Conservation (phyloP, 2,113 vertebrate genomes). For the Onychostoma macrolepis region DNA sequence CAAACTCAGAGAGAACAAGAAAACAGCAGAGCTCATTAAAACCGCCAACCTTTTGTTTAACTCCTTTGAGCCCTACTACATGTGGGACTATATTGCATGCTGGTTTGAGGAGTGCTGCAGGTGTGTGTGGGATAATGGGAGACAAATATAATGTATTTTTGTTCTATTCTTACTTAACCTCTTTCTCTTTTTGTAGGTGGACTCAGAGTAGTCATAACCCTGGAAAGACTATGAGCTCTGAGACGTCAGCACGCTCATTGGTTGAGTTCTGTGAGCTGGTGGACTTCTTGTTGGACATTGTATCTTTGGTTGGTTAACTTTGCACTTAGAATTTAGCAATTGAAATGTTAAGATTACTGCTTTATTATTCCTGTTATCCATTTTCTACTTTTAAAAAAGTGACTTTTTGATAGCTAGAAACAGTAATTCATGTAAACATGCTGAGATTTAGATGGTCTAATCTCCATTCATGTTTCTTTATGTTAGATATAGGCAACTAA, state of each 20-base stretch:
- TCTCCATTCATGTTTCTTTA: not conserved
- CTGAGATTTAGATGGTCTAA: not conserved
- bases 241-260: slow-evolving; percentile 83
- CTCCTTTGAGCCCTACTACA: slow-evolving; percentile 98
- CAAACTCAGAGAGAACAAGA: slow-evolving; percentile 97
- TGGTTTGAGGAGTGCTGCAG: slow-evolving; percentile 99
- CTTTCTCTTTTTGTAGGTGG: slow-evolving; percentile 76
- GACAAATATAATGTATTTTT: not conserved
- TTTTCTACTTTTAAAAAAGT: not conserved
- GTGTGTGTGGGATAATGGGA: slow-evolving; percentile 68
- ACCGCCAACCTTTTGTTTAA: slow-evolving; percentile 98
- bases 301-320: slow-evolving; percentile 91
- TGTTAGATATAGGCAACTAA: slow-evolving; percentile 16
- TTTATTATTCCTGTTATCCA: not conserved
- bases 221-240: slow-evolving; percentile 72
- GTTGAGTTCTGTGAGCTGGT: slow-evolving; percentile 95
- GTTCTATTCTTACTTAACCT: not conserved
- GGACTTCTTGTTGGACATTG: slow-evolving; percentile 98
- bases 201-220: slow-evolving; percentile 77
- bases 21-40: slow-evolving; percentile 97
- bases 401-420: not conserved
- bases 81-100: slow-evolving; percentile 98
- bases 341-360: not conserved
- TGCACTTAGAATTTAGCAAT: not conserved
- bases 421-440: not conserved